Percentiles rank a stretch among this genome's conserved stretches.
Evolutionary conservation across 2,888 invertebrate genomes (phyloP).

Genomic region (Eristalinus aeneus): DNA sequence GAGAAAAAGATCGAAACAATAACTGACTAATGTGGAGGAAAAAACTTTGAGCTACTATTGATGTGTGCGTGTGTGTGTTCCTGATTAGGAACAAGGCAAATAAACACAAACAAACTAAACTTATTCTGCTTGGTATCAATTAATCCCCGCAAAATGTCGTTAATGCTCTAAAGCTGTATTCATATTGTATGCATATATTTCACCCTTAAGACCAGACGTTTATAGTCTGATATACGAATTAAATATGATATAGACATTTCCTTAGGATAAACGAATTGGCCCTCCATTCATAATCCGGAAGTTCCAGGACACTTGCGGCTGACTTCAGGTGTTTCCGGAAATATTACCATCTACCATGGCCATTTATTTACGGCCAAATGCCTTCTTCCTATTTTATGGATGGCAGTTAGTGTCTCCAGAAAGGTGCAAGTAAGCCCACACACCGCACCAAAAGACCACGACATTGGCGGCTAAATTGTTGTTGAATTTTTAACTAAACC

Average conservation of each 20-base stretch:
- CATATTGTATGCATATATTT: slow-evolving; percentile 26
- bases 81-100: neutral
- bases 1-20: neutral
- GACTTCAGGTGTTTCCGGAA: slow-evolving; percentile 27
- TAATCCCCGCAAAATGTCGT: slow-evolving; percentile 17
- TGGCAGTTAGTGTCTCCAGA: slow-evolving; percentile 2
- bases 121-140: slow-evolving; percentile 4
- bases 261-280: slow-evolving; percentile 28
- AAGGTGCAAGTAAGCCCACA: slow-evolving; percentile 25
- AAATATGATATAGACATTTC: slow-evolving; percentile 37
- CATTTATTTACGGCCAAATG: slow-evolving; percentile 51
- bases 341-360: slow-evolving; percentile 31
- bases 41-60: neutral
- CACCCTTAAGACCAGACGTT: slow-evolving; percentile 6
- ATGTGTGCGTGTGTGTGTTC: neutral
- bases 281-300: slow-evolving; percentile 32
- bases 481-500: slow-evolving; percentile 53
- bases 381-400: slow-evolving; percentile 11
- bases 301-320: neutral
- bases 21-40: slow-evolving; percentile 4
- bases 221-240: slow-evolving; percentile 40
- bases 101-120: neutral
- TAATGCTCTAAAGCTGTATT: neutral
- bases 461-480: slow-evolving; percentile 23
- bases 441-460: neutral